These are phyloP conservation scores for Fratercula arctica DNA, from an alignment of 2,797 vertebrate genomes.

Conservation along the genomic window DNA sequence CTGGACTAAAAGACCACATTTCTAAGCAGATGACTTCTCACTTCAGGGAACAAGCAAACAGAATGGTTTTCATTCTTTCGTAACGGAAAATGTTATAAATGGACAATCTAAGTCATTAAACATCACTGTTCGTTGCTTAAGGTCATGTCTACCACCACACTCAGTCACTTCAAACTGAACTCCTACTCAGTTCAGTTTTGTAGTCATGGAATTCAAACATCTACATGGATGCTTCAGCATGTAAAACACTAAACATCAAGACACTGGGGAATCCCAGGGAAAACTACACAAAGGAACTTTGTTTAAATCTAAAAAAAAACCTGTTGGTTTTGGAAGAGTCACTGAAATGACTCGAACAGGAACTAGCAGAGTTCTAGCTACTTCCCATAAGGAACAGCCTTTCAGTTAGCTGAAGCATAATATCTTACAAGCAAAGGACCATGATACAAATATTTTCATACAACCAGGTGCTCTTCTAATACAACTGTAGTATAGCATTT, in stretches of 20 bases:
- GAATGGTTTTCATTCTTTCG: not conserved
- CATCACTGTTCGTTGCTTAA: not conserved
- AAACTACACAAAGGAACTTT: not conserved
- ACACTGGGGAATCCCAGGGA: not conserved
- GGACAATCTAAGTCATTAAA: not conserved
- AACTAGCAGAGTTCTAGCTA: not conserved
- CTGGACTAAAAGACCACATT: not conserved
- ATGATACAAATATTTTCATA: not conserved
- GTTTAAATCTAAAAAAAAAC: not conserved
- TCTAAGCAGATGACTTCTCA: not conserved
- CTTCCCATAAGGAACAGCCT: not conserved
- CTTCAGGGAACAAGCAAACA: not conserved
- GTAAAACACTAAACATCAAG: not conserved
- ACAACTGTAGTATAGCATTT: not conserved
- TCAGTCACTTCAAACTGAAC: not conserved
- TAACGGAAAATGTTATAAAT: not conserved
- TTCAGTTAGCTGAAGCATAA: not conserved
- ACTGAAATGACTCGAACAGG: not conserved
- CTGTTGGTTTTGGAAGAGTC: not conserved
- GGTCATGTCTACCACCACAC: not conserved
- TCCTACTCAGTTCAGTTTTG: not conserved
- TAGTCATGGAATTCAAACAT: not conserved
- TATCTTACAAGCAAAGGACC: not conserved
- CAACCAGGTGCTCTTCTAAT: not conserved
- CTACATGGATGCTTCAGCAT: not conserved